These are phyloP conservation scores for Recurvirostra avosetta DNA, from an alignment of 2,113 vertebrate species.

Conservation along the genomic window DNA sequence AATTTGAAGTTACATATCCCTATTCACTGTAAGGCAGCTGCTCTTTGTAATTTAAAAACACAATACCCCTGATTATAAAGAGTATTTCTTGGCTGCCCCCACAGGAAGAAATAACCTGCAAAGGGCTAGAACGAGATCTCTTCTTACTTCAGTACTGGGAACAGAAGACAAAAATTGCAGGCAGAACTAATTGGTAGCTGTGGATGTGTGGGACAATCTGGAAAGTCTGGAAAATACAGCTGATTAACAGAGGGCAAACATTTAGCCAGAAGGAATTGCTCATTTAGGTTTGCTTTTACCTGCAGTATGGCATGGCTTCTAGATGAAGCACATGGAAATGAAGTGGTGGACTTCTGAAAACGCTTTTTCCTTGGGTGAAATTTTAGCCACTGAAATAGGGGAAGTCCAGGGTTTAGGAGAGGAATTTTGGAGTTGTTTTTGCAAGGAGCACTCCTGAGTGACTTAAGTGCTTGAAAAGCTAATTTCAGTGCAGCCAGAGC, in stretches of 20 bases:
- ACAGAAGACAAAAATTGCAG: not conserved
- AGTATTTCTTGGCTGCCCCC: not conserved
- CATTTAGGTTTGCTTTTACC: not conserved
- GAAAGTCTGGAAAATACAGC: not conserved
- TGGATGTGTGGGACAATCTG: not conserved
- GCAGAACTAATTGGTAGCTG: not conserved
- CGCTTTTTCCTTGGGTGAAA: not conserved
- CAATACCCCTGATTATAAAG: not conserved
- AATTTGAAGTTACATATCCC: not conserved
- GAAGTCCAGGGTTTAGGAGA: not conserved
- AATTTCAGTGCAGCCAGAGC: not conserved
- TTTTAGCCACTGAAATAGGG: not conserved
- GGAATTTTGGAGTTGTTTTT: not conserved
- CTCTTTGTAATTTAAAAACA: constrained; percentile 36
- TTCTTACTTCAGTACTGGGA: not conserved
- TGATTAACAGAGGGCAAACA: not conserved
- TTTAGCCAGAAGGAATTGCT: not conserved
- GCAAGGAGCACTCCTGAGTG: not conserved
- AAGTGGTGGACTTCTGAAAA: not conserved
- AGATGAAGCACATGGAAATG: not conserved
- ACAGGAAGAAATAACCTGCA: not conserved
- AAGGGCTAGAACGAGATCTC: not conserved
- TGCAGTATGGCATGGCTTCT: not conserved
- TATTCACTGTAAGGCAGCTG: constrained; percentile 23
- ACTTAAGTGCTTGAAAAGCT: not conserved